Evolutionary conservation across 2,888 invertebrate genomes (phyloP), one percentile per base, ranked within the genome.

Genomic region (Nesidiocoris tenuis): DNA sequence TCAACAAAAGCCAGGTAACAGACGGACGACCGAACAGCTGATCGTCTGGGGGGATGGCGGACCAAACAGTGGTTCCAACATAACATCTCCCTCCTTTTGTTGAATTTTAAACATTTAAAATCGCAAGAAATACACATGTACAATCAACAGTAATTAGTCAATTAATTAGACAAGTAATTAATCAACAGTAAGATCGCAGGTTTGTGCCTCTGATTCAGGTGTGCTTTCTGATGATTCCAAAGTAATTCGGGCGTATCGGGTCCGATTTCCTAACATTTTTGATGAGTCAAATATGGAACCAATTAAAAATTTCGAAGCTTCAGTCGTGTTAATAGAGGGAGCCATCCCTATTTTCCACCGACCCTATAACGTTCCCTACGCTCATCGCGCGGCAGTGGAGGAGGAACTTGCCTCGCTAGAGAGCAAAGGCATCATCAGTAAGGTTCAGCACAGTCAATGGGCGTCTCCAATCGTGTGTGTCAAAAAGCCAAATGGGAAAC

Each of bases 371-470:
- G 70, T 78, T 12, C 76, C 76, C 21, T 72, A 76, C 56, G 59
- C 76, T 24, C 24, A 71, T 1, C 67, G 59, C 9, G 65, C 39
- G 5, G 67, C 25, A 21, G 71, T 78, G 3, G 75, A 68, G n/a
- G 56, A 18, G 22, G 75, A 78, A 67, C 59, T 78, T 17, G 56
- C 65, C 25, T 56, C 74, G 16, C 54, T 78, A 17, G 54, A 67
- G 22, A 56, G 18, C 16, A 56, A 57, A 56, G 67, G 77, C 9
- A 68, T 78, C 12, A 61, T 78, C 17, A 22, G 57, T 59, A 70
- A 56, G 21, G 77, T 78, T 2, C 25, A 12, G 5, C 59, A 70
- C n/a, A 75, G 75, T 61, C 75, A 77, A 61, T 78, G 78, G 75
- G 75, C 71, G 9, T 65, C 65, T 1, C 65, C 65, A 2, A 24